Conservation (phyloP, 2,113 vertebrate genomes). For the Grammomys dolichurus region DNA sequence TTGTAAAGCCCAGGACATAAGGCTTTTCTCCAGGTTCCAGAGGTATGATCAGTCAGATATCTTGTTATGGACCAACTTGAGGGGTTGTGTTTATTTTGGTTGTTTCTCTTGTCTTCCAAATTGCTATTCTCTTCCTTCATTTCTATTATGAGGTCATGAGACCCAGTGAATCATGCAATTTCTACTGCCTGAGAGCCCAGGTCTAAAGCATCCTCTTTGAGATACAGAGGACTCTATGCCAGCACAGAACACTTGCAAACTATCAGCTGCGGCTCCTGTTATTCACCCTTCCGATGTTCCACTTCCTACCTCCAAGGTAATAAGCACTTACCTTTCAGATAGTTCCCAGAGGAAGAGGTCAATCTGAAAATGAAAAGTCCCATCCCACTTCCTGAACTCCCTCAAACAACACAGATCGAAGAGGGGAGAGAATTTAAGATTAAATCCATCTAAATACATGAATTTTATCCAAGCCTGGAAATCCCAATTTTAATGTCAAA, state of each 20-base stretch:
- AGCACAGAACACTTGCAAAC: background rate
- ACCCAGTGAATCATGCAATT: background rate
- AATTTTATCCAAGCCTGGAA: background rate
- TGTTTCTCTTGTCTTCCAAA: background rate
- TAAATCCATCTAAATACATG: background rate
- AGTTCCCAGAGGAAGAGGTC: background rate
- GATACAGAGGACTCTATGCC: background rate
- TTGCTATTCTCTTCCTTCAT: background rate
- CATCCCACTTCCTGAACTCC: background rate
- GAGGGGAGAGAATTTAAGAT: background rate
- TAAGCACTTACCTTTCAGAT: background rate
- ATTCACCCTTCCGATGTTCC: background rate
- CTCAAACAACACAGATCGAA: background rate
- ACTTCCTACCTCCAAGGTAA: background rate
- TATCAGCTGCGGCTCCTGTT: background rate
- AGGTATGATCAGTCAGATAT: background rate
- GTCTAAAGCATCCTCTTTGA: background rate
- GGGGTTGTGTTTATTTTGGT: background rate
- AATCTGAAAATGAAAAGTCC: background rate
- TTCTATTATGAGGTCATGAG: background rate
- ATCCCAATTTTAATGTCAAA: background rate
- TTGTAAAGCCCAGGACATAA: fast-evolving
- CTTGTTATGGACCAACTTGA: no score
- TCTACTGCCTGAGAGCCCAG: background rate
- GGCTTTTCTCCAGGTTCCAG: background rate